Evolutionary conservation across 1,140 invertebrate species (phyloP).

Genomic region (Octopus sinensis): DNA sequence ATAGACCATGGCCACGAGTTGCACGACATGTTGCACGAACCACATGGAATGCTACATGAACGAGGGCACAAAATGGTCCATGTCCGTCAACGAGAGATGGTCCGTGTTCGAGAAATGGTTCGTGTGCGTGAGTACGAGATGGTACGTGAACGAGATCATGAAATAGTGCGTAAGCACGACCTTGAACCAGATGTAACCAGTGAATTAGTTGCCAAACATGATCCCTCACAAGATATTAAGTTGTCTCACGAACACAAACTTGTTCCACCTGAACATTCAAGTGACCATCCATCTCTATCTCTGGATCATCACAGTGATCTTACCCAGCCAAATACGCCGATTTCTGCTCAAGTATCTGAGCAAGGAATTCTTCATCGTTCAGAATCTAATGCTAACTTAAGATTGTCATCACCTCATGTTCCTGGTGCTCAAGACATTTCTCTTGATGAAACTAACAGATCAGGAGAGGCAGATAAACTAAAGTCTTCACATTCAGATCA

Average conservation of each 20-base stretch:
- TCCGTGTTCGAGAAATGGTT: conserved; percentile 3
- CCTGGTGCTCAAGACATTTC: not conserved
- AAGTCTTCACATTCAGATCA: not conserved
- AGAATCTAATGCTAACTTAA: not conserved
- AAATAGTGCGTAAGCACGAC: not conserved
- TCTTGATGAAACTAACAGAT: not conserved
- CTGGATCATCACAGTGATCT: not conserved
- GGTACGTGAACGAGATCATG: not conserved
- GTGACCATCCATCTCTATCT: not conserved
- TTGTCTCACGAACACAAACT: not conserved
- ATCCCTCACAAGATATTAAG: not conserved
- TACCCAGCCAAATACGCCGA: not conserved
- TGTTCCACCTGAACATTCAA: not conserved
- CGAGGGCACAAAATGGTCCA: not conserved
- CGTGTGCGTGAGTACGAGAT: not conserved
- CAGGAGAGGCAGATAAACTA: not conserved
- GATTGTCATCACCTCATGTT: not conserved
- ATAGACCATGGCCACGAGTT: not conserved
- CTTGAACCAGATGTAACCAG: not conserved
- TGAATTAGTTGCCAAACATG: not conserved
- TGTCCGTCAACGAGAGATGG: not conserved
- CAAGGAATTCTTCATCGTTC: not conserved
- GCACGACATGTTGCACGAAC: not conserved
- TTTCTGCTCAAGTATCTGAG: not conserved
- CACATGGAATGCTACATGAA: not conserved